Conservation (phyloP, 2,797 vertebrate genomes). For the Helostoma temminkii region DNA sequence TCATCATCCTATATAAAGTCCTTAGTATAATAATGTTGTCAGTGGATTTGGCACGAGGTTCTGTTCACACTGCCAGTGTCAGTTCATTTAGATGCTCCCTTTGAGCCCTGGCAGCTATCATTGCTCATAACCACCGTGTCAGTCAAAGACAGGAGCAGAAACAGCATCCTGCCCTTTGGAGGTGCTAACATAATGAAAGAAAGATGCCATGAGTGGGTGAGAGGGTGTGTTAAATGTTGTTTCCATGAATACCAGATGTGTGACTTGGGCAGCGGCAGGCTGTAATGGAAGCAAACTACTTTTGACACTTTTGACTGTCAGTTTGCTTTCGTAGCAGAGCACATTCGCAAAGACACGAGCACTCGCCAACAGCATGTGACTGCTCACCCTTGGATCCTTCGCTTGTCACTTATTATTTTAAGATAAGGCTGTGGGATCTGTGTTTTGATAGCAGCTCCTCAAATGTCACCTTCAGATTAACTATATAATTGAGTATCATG, state of each 20-base stretch:
- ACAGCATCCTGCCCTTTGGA: constrained; percentile 67
- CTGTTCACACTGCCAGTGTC: constrained; percentile 71
- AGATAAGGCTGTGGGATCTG: constrained; percentile 48
- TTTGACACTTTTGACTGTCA: constrained; percentile 73
- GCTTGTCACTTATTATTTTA: constrained; percentile 68
- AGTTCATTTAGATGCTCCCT: constrained; percentile 80
- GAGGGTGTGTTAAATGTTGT: constrained; percentile 67
- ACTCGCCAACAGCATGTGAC: constrained; percentile 45
- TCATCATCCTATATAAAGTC: constrained; percentile 75
- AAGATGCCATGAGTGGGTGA: constrained; percentile 30
- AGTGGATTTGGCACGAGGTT: constrained; percentile 70
- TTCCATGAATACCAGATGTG: constrained; percentile 71
- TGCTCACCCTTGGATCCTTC: constrained; percentile 57
- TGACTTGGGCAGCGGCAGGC: constrained; percentile 51
- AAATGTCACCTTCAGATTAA: constrained; percentile 49
- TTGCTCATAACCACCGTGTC: constrained; percentile 80
- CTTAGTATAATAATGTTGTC: constrained; percentile 80
- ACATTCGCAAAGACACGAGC: constrained; percentile 34
- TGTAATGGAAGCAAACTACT: constrained; percentile 69
- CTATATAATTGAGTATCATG: background rate
- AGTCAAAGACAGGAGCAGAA: constrained; percentile 70
- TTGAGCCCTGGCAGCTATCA: constrained; percentile 77
- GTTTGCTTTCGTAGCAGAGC: constrained; percentile 63
- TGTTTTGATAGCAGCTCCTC: constrained; percentile 57
- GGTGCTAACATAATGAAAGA: constrained; percentile 69